Evolutionary conservation across 2,113 vertebrate species (phyloP).

Genomic region (Gobius niger): DNA sequence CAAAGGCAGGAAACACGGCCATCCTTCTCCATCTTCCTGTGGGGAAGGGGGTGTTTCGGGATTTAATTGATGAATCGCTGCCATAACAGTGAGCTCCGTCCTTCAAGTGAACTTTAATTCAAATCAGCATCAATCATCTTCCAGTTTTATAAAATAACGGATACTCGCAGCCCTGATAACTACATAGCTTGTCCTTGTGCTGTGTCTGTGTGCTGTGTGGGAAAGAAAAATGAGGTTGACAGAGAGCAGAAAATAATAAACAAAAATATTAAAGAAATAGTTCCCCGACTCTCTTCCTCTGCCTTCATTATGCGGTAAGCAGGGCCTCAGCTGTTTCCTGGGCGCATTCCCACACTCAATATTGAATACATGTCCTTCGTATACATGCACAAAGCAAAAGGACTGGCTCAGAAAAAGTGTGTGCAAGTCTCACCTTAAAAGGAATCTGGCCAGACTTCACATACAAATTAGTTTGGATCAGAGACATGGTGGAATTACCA

Average conservation of each 20-base stretch:
- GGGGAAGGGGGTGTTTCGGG: constrained; percentile 60
- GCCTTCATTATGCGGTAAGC: constrained; percentile 47
- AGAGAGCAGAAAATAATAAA: constrained; percentile 34
- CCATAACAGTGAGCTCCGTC: constrained; percentile 62
- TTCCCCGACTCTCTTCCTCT: constrained; percentile 1
- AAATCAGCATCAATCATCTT: constrained; percentile 73
- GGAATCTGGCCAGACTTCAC: no score
- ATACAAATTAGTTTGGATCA: no score
- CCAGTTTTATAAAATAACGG: constrained; percentile 61
- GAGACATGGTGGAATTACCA: no score
- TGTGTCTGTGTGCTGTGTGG: constrained; percentile 11
- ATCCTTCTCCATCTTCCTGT: constrained; percentile 18
- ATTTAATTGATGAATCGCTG: constrained; percentile 75
- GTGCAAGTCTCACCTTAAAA: no score
- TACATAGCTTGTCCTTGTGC: constrained; percentile 65
- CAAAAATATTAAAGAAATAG: constrained; percentile 17
- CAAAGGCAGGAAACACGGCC: constrained; percentile 27
- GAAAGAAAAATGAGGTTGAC: not conserved
- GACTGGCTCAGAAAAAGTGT: not conserved
- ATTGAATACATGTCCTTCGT: constrained; percentile 47
- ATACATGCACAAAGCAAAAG: constrained; percentile 17
- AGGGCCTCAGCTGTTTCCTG: constrained; percentile 40
- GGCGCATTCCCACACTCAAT: constrained; percentile 29
- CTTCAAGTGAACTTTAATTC: constrained; percentile 79
- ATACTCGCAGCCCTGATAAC: constrained; percentile 57